Conservation (phyloP, 2,888 invertebrate species). For the Apotomis capreana region DNA sequence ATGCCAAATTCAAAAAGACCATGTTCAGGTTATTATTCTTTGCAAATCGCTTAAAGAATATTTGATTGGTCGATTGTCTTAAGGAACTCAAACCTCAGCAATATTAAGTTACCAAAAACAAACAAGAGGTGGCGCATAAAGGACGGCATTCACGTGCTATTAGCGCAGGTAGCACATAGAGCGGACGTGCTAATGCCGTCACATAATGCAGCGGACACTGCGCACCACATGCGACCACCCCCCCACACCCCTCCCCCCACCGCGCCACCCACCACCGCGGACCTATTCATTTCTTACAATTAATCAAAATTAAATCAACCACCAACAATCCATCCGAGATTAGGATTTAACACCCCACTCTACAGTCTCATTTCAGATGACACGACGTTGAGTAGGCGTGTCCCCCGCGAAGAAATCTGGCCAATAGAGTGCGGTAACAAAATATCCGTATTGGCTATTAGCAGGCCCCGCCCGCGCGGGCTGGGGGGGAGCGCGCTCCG, state of each 20-base stretch:
- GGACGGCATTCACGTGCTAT: slow-evolving; percentile 28
- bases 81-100: slow-evolving; percentile 2
- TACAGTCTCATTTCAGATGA: slow-evolving; percentile 60
- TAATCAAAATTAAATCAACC: slow-evolving; percentile 82
- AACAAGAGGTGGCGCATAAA: slow-evolving; percentile 23
- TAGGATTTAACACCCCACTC: slow-evolving; percentile 52
- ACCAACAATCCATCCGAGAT: slow-evolving; percentile 51
- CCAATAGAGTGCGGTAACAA: slow-evolving; percentile 85
- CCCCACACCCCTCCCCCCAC: slow-evolving; percentile 38
- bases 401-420: slow-evolving; percentile 81
- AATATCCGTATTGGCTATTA: slow-evolving; percentile 85
- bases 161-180: slow-evolving; percentile 24
- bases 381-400: slow-evolving; percentile 68
- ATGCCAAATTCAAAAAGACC: too few relatives aligned
- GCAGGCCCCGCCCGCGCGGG: slow-evolving; percentile 76
- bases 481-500: slow-evolving; percentile 49
- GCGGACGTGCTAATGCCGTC: slow-evolving; percentile 25
- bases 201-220: slow-evolving; percentile 40
- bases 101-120: slow-evolving; percentile 34
- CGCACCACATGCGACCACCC: slow-evolving; percentile 35
- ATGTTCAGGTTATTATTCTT: too few relatives aligned
- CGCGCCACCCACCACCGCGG: slow-evolving; percentile 47
- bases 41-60: not conserved
- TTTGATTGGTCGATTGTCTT: not conserved
- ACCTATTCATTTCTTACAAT: slow-evolving; percentile 81